These are phyloP conservation scores for Simalia tracyae DNA, from an alignment of 2,797 vertebrate genomes.

Conservation along the genomic window DNA sequence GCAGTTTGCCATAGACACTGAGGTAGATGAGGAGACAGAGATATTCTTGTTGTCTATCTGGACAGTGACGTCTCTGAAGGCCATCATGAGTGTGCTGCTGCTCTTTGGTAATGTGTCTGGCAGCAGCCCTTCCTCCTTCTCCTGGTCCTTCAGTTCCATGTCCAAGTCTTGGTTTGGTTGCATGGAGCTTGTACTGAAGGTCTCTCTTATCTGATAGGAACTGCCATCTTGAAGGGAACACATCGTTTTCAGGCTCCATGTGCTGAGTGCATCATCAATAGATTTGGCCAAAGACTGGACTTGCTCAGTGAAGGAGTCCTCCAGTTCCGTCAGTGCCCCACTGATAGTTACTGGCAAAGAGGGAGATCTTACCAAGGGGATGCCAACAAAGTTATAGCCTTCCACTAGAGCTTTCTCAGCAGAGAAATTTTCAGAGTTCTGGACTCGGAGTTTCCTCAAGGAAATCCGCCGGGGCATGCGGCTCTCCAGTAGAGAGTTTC, in stretches of 20 bases:
- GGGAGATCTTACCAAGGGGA: constrained; percentile 89
- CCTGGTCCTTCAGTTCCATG: constrained; percentile 76
- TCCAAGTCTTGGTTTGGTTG: constrained; percentile 73
- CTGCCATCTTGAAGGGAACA: constrained; percentile 89
- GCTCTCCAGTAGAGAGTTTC: constrained; percentile 95
- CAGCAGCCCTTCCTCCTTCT: constrained; percentile 78
- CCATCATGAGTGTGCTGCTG: constrained; percentile 96
- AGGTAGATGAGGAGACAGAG: constrained; percentile 92
- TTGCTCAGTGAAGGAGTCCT: constrained; percentile 97
- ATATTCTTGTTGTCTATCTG: constrained; percentile 98
- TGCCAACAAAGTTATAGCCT: constrained; percentile 87
- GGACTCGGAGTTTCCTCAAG: constrained; percentile 87
- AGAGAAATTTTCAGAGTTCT: constrained; percentile 87
- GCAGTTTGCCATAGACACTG: constrained; percentile 91
- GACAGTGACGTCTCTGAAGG: constrained; percentile 95
- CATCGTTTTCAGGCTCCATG: constrained; percentile 95
- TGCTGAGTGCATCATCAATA: constrained; percentile 95
- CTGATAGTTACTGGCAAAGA: constrained; percentile 87
- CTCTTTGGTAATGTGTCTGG: constrained; percentile 85
- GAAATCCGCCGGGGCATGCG: constrained; percentile 94
- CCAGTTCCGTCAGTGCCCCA: constrained; percentile 90
- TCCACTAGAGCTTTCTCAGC: constrained; percentile 91
- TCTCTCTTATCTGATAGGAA: constrained; percentile 89
- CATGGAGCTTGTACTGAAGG: constrained; percentile 78
- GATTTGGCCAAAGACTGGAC: constrained; percentile 96